Conservation (phyloP, 2,888 invertebrate genomes). For the Cheilosia vulpina region DNA sequence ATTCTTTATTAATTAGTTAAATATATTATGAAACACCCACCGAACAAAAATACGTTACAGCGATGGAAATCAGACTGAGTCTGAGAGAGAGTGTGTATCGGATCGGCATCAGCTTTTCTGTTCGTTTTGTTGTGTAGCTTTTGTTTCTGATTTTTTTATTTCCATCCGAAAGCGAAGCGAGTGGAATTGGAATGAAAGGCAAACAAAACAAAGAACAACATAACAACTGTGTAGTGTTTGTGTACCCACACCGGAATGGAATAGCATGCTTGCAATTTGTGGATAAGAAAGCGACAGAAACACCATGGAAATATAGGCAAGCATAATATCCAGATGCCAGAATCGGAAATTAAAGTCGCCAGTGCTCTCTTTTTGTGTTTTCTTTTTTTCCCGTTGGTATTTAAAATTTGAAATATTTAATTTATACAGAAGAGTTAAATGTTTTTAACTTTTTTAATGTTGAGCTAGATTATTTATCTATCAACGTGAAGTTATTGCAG, state of each 20-base stretch:
- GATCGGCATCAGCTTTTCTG: conserved; percentile 6
- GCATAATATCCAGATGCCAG: too few relatives aligned
- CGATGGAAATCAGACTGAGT: conserved; percentile 40
- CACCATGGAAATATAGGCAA: background rate
- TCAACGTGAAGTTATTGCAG: too few relatives aligned
- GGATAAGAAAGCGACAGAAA: background rate
- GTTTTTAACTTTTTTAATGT: too few relatives aligned
- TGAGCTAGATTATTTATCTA: too few relatives aligned
- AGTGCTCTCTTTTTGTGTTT: background rate
- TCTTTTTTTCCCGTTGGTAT: too few relatives aligned
- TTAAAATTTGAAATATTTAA: too few relatives aligned
- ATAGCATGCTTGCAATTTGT: background rate
- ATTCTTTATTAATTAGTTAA: background rate
- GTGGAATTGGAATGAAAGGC: conserved; percentile 19
- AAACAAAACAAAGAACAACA: conserved; percentile 21
- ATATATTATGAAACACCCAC: background rate
- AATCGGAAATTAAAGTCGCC: too few relatives aligned
- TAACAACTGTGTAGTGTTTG: conserved; percentile 5
- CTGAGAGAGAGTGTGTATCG: background rate
- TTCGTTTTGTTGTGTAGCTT: conserved; percentile 16
- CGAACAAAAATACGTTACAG: conserved; percentile 18
- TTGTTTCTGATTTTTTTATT: conserved; percentile 12
- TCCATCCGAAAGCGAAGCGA: background rate
- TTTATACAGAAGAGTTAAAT: too few relatives aligned
- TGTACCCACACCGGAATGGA: background rate